These are phyloP conservation scores for Nasonia giraulti DNA, from an alignment of 1,140 invertebrate species.

Conservation along the genomic window DNA sequence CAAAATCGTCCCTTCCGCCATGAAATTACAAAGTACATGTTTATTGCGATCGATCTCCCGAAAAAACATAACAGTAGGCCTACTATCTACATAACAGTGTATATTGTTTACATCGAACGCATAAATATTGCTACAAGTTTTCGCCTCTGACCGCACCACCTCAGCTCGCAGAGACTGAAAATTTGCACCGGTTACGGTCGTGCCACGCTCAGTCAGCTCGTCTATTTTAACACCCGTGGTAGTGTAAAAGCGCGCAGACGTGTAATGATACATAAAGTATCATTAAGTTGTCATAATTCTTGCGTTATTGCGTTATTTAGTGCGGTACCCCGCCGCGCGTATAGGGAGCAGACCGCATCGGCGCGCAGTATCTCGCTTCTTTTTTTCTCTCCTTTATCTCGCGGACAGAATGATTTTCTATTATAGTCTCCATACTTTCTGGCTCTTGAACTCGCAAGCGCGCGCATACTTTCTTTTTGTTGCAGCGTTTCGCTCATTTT, in stretches of 20 bases:
- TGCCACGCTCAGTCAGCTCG: not conserved
- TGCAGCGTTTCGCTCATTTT: not conserved
- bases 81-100: too few species aligned
- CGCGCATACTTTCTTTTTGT: not conserved
- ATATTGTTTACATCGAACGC: too few species aligned
- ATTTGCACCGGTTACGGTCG: not conserved
- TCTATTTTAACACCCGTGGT: not conserved
- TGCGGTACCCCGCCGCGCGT: constrained; percentile 62
- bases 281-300: constrained; percentile 72
- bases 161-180: not conserved
- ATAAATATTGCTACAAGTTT: too few species aligned
- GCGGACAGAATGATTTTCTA: constrained; percentile 34
- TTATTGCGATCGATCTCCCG: too few species aligned
- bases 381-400: not conserved
- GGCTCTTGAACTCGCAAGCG: too few species aligned
- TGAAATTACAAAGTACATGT: too few species aligned
- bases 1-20: too few species aligned
- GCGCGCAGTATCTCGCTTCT: constrained; percentile 25
- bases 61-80: too few species aligned
- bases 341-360: constrained; percentile 50
- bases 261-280: constrained; percentile 73
- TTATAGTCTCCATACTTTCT: constrained; percentile 8
- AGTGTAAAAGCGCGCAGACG: constrained; percentile 33
- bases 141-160: too few species aligned
- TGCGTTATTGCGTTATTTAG: constrained; percentile 73